phyloP scores from a whole-genome alignment of 2,797 vertebrate species.

The Gymnothorax javanicus region DNA sequence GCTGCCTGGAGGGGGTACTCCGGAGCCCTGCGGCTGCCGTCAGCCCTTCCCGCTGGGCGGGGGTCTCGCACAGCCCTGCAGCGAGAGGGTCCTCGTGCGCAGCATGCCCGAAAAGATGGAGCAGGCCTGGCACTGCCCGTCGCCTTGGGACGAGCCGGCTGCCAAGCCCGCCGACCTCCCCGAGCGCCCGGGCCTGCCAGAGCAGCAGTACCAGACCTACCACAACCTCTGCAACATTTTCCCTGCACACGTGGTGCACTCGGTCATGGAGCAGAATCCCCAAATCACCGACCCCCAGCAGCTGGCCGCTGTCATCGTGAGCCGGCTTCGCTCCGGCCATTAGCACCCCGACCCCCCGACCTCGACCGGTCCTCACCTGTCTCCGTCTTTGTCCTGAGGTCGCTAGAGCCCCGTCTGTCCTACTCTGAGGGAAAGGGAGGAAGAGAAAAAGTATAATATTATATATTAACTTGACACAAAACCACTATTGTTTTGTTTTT shows the following conservation, averaged over 20 bases:
- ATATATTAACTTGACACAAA: conserved; percentile 34
- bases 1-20: conserved; percentile 75
- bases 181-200: conserved; percentile 88
- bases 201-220: conserved; percentile 97
- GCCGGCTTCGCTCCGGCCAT: conserved; percentile 85
- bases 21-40: conserved; percentile 87
- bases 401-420: conserved; percentile 25
- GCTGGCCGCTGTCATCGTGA: conserved; percentile 94
- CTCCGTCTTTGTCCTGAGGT: neutral
- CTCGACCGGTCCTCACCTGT: neutral
- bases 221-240: conserved; percentile 99
- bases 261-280: conserved; percentile 98
- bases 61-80: conserved; percentile 93
- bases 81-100: conserved; percentile 95
- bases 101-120: conserved; percentile 99
- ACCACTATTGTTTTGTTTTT: conserved; percentile 23
- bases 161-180: conserved; percentile 78
- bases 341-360: neutral
- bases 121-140: conserved; percentile 86
- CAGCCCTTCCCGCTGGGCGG: conserved; percentile 89
- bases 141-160: conserved; percentile 84
- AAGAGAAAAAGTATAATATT: conserved; percentile 35
- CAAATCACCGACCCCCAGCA: conserved; percentile 96
- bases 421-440: conserved; percentile 31
- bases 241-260: conserved; percentile 90